Percentiles rank a stretch among this genome's conserved stretches.
These are phyloP conservation scores for Apaloderma vittatum DNA, from an alignment of 2,113 vertebrate species.

Conservation along the genomic window DNA sequence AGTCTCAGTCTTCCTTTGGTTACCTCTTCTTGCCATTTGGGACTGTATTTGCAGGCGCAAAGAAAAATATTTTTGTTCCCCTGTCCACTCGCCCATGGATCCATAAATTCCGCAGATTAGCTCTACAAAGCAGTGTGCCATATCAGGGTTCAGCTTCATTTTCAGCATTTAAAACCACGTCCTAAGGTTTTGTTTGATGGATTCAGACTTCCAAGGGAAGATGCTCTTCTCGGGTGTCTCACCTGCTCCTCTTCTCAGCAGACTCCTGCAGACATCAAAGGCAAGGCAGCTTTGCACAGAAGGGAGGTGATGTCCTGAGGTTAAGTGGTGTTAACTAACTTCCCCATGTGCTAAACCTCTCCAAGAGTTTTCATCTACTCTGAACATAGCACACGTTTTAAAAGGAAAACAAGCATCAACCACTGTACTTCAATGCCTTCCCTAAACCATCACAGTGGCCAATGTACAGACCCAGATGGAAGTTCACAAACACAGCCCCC, in stretches of 20 bases:
- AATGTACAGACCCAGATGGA: rapidly evolving
- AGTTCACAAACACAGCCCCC: not conserved
- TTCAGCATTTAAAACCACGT: not conserved
- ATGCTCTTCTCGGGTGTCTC: not conserved
- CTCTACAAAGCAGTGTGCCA: not conserved
- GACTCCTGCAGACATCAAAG: not conserved
- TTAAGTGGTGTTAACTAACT: not conserved
- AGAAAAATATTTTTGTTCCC: not conserved
- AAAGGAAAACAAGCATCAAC: not conserved
- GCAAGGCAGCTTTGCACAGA: not conserved
- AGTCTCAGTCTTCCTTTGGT: not conserved
- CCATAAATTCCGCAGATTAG: not conserved
- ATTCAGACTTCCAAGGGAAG: not conserved
- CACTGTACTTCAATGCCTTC: not conserved
- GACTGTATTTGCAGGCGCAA: not conserved
- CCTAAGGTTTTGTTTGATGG: not conserved
- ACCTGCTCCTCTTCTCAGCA: not conserved
- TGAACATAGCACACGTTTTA: not conserved
- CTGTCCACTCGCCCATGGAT: not conserved
- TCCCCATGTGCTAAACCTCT: rapidly evolving
- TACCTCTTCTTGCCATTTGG: not conserved
- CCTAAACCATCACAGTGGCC: not conserved
- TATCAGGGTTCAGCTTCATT: not conserved
- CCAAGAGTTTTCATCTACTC: not conserved
- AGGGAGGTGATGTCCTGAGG: not conserved